Evolutionary conservation across 1,140 invertebrate species (phyloP).

Genomic region (Platorchestia sp.): DNA sequence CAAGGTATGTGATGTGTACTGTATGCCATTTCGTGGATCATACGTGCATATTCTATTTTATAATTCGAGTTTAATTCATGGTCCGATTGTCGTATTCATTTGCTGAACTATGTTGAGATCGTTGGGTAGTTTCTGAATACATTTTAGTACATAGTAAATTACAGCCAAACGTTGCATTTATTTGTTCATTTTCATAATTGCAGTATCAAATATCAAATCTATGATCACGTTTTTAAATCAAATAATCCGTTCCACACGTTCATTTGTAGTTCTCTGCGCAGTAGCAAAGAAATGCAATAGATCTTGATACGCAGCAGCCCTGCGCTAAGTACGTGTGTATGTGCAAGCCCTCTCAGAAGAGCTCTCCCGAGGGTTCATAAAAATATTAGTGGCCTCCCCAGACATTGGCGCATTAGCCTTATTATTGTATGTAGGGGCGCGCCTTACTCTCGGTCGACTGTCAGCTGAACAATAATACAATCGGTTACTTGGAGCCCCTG

Average conservation of each 20-base stretch:
- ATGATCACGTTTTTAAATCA: background rate
- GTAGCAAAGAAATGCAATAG: background rate
- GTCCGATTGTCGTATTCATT: too few relatives aligned
- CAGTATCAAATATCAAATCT: too few relatives aligned
- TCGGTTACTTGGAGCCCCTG: background rate
- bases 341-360: background rate
- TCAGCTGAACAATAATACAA: conserved; percentile 45
- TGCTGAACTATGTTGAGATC: too few relatives aligned
- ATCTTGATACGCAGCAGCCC: background rate
- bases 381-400: conserved; percentile 23
- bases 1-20: too few relatives aligned
- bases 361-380: conserved; percentile 3
- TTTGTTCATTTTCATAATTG: background rate
- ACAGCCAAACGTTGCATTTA: background rate
- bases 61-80: too few relatives aligned
- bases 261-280: background rate
- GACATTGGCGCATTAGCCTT: conserved; percentile 34
- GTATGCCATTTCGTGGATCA: too few relatives aligned
- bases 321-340: background rate
- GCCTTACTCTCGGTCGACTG: background rate
- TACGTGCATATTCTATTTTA: too few relatives aligned
- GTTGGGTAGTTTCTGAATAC: background rate
- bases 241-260: background rate
- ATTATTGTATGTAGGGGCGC: conserved; percentile 13
- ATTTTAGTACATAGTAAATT: background rate